phyloP scores from a whole-genome alignment of 2,797 vertebrate genomes.

The Pipistrellus kuhlii region DNA sequence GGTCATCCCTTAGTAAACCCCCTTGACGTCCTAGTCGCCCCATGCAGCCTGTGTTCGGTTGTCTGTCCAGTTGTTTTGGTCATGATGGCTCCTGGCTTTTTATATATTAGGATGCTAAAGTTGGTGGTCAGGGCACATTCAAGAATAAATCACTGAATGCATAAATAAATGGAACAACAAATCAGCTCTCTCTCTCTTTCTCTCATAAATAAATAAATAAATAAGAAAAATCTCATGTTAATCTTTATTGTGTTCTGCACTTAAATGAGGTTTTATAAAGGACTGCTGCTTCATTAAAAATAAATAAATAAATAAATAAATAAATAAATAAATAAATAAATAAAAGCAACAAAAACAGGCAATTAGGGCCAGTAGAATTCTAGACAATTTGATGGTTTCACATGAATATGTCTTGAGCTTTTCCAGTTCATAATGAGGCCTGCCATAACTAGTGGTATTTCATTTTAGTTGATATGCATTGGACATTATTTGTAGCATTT shows the following conservation, averaged over 20 bases:
- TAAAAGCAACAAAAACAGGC: constrained; percentile 1
- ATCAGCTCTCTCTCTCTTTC: neutral
- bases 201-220: neutral
- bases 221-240: neutral
- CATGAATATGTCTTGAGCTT: neutral
- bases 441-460: neutral
- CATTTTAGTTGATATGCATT: constrained; percentile 13
- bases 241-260: neutral
- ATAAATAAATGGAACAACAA: neutral
- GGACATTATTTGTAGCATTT: constrained; percentile 1
- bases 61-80: no score
- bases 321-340: no score
- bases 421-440: neutral
- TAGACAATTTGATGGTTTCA: neutral
- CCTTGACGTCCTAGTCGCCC: no score
- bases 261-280: constrained; percentile 52
- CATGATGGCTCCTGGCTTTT: no score
- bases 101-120: neutral
- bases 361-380: neutral
- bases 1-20: no score
- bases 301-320: no score
- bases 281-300: neutral
- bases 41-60: no score
- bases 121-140: neutral
- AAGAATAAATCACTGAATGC: neutral